Percentiles rank a stretch among this genome's conserved stretches.
Conservation (phyloP, 2,888 invertebrate genomes). For the Mythimna lalbum region DNA sequence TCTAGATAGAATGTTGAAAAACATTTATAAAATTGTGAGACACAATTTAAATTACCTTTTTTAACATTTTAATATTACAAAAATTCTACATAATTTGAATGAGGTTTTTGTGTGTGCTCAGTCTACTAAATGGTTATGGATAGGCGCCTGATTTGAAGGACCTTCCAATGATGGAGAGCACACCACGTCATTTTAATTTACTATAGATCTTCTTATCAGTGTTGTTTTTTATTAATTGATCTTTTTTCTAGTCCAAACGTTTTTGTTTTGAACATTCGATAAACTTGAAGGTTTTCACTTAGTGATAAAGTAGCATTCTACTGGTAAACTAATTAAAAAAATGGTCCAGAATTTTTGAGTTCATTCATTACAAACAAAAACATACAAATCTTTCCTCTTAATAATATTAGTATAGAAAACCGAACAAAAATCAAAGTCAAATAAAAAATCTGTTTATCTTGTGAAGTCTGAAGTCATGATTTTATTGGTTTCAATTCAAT, state of each 20-base stretch:
- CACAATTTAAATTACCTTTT: no score
- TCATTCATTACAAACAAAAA: no score
- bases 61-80: background rate
- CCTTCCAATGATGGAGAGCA: slow-evolving; percentile 12
- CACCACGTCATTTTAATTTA: slow-evolving; percentile 7
- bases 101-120: background rate
- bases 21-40: background rate
- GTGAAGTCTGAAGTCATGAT: background rate
- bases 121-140: background rate
- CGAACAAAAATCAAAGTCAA: background rate
- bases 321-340: no score
- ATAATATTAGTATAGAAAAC: background rate
- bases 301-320: no score
- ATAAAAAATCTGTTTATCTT: background rate
- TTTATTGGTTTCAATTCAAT: slow-evolving; percentile 4
- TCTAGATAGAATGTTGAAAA: background rate
- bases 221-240: slow-evolving; percentile 21
- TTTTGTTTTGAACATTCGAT: slow-evolving; percentile 13
- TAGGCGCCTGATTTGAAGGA: background rate
- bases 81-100: background rate
- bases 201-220: slow-evolving; percentile 22
- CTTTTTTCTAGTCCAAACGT: background rate
- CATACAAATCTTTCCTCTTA: background rate
- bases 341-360: no score
- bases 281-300: slow-evolving; percentile 1